Percentiles rank a stretch among this genome's conserved stretches.
These are phyloP conservation scores for Poecile atricapillus DNA, from an alignment of 2,113 vertebrate genomes.

Conservation along the genomic window DNA sequence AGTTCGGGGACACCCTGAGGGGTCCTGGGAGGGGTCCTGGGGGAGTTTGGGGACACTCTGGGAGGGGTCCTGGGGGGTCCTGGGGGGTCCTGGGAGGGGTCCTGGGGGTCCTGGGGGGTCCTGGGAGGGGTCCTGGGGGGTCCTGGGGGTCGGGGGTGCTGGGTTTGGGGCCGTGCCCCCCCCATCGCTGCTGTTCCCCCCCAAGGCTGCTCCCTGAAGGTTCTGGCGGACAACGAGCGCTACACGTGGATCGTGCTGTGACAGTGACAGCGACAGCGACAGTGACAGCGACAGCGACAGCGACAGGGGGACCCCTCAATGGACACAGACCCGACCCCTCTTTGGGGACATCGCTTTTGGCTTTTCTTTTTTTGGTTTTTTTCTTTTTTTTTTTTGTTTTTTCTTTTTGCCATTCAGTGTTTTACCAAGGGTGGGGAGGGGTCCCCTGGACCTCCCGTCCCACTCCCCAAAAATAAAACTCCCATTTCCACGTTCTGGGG, in stretches of 20 bases:
- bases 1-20: not conserved
- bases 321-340: not conserved
- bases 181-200: not conserved
- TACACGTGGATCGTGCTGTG: not conserved
- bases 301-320: too few species aligned
- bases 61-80: too few species aligned
- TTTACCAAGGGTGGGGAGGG: not conserved
- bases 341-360: not conserved
- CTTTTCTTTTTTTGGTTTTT: not conserved
- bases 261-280: too few species aligned
- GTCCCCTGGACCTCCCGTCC: not conserved
- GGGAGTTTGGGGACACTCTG: too few species aligned
- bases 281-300: too few species aligned
- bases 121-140: too few species aligned
- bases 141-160: too few species aligned
- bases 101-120: too few species aligned
- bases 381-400: too few species aligned
- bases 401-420: not conserved
- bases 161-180: too few species aligned
- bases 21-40: too few species aligned
- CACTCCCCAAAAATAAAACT: not conserved
- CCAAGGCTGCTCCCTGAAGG: not conserved
- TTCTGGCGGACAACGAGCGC: not conserved
- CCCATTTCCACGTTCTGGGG: not conserved
- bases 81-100: too few species aligned